Evolutionary conservation across 2,113 vertebrate species (phyloP).

Genomic region (Apodemus sylvaticus): DNA sequence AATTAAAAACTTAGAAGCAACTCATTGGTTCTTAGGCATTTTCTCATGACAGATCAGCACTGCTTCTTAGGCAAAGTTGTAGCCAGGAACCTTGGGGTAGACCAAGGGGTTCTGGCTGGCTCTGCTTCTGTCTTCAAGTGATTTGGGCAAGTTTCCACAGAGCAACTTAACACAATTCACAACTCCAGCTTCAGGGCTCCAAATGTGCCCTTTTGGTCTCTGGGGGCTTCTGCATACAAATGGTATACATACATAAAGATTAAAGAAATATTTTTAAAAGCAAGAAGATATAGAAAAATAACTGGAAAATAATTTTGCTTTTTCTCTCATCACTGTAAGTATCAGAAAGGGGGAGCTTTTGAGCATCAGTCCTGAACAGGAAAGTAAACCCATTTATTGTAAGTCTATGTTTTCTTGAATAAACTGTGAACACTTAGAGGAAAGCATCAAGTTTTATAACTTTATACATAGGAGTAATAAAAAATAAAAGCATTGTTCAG

Average conservation of each 20-base stretch:
- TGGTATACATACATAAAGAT: not conserved
- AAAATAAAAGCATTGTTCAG: constrained; percentile 15
- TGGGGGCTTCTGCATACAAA: not conserved
- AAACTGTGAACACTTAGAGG: constrained; percentile 17
- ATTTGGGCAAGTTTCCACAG: not conserved
- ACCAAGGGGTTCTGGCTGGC: accelerated
- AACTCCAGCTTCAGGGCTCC: not conserved
- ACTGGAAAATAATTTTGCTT: not conserved
- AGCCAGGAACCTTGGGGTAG: not conserved
- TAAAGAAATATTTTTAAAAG: not conserved
- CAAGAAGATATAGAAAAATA: constrained; percentile 19
- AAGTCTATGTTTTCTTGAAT: constrained; percentile 39
- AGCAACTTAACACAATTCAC: not conserved
- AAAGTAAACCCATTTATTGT: not conserved
- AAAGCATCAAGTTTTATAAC: not conserved
- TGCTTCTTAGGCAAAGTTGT: not conserved
- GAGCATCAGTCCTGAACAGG: not conserved
- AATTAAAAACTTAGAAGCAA: not conserved
- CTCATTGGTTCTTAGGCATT: not conserved
- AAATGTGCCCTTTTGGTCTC: not conserved
- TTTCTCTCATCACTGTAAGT: constrained; percentile 10
- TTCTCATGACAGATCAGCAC: not conserved
- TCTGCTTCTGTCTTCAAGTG: not conserved
- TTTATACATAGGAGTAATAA: not conserved
- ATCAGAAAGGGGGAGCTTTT: not conserved